Percentiles rank a stretch among this genome's conserved stretches.
These are phyloP conservation scores for Cassiopea andromeda DNA, from an alignment of 30 jellyfish, hydroid and myxozoan species.

Conservation along the genomic window DNA sequence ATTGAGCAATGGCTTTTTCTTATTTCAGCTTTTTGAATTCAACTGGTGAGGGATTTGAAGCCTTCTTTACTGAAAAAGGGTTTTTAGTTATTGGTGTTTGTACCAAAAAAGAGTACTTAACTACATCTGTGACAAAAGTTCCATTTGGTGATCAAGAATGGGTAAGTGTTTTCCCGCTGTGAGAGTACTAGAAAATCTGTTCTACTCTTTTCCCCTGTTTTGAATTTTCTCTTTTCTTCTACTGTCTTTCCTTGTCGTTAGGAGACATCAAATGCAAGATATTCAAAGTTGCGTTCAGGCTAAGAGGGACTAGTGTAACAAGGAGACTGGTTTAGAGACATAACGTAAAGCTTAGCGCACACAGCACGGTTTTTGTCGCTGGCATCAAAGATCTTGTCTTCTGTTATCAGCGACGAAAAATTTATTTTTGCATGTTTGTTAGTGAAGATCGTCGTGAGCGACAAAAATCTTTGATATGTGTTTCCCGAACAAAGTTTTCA, in stretches of 20 bases:
- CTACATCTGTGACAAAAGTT: slow-evolving; percentile 74
- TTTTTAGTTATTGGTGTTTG: slow-evolving; percentile 76
- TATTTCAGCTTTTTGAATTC: slow-evolving; percentile 74
- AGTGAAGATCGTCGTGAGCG: too few species aligned
- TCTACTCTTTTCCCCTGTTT: background rate
- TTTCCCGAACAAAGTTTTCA: too few species aligned
- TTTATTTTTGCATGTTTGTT: too few species aligned
- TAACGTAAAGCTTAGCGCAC: too few species aligned
- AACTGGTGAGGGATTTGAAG: slow-evolving; percentile 95
- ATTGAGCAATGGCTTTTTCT: background rate
- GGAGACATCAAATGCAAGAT: too few species aligned
- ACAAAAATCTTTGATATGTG: too few species aligned
- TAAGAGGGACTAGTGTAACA: too few species aligned
- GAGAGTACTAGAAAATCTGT: background rate
- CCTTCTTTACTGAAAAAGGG: slow-evolving; percentile 89
- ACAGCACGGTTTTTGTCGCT: too few species aligned
- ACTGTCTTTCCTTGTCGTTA: background rate
- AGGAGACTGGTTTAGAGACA: too few species aligned
- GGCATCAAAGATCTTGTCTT: too few species aligned
- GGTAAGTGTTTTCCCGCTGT: slow-evolving; percentile 36
- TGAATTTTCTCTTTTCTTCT: background rate
- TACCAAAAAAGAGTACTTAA: slow-evolving; percentile 76
- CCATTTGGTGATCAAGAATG: slow-evolving; percentile 92
- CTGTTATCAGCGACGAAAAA: too few species aligned
- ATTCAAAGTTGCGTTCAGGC: too few species aligned